Percentiles rank a stretch among this genome's conserved stretches.
These are phyloP conservation scores for Noctua fimbriata DNA, from an alignment of 2,888 invertebrate genomes.

Conservation along the genomic window DNA sequence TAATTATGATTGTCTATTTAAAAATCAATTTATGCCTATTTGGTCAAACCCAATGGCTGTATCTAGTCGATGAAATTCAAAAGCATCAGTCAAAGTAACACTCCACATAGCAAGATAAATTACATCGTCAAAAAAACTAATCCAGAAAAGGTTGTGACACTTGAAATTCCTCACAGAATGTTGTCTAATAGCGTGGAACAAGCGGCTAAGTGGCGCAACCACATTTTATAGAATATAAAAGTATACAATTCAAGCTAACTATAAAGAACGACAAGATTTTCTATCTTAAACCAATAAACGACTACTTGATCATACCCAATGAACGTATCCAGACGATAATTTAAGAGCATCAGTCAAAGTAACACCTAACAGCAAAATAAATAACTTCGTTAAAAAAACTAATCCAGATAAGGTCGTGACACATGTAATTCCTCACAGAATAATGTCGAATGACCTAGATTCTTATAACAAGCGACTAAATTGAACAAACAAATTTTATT, in stretches of 20 bases:
- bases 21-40: too few species aligned
- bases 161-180: conserved; percentile 52
- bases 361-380: conserved; percentile 20
- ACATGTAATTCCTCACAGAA: conserved; percentile 55
- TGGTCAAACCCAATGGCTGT: background rate
- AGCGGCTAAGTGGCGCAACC: conserved; percentile 74
- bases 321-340: background rate
- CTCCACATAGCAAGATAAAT: conserved; percentile 25
- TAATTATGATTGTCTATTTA: too few species aligned
- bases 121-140: conserved; percentile 26
- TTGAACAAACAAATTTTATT: conserved; percentile 51
- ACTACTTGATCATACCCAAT: background rate
- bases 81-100: background rate
- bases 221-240: conserved; percentile 72
- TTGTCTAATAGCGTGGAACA: conserved; percentile 76
- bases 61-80: background rate
- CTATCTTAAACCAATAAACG: background rate
- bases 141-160: background rate
- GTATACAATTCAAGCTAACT: too few species aligned
- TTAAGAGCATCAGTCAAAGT: background rate
- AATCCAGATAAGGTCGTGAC: conserved; percentile 32
- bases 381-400: conserved; percentile 32
- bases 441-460: conserved; percentile 66
- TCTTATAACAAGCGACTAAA: background rate
- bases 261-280: background rate